Evolutionary conservation across 2,888 invertebrate species (phyloP), one percentile per base, ranked within the genome.

Genomic region (Gastrophysa polygoni): DNA sequence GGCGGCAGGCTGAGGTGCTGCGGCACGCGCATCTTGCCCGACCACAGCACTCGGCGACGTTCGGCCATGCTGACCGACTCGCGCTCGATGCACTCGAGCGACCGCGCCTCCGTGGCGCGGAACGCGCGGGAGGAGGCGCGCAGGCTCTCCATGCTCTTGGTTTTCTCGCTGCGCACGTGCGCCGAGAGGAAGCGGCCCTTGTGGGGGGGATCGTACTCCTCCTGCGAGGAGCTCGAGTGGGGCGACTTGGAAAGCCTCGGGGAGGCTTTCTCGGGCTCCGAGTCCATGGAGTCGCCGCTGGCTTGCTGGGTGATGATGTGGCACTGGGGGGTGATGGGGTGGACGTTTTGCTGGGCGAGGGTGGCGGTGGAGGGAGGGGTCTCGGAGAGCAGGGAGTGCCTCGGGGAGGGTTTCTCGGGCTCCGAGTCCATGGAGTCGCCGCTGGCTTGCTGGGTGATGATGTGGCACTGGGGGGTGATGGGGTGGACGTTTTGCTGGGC

Each of bases 1-100:
- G 90, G 89, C 7, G 89, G 90, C 34, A 91, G 80, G 71, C 90
- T 90, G 38, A 91, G 82, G 75, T 91, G 89, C 72, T 89, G 89
- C 17, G 90, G 85, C 24, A 84, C 81, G 52, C 89, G 82, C 73
- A 88, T 88, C 24, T 86, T 86, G 61, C 87, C 87, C 6, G 90
- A 89, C 80, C 89, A 90, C 60, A 90, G 75, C 0, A 89, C 90
- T 5, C 90, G 82, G 62, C 87, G 83, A 62, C 86, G 86, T 77
- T 90, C 90, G 1, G 90, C 90, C 38, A 14, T 38, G 57, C 85
- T 85, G 46, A 82, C 81, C 3, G 77, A 73, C 28, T 82, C 81
- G 20, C 85, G 78, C 64, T 85, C 84, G 57, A 85, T 78, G 57
- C 86, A 86, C 66, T 90, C 90, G 63, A 86, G 82, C 29, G 88